Base-by-base conservation (phyloP, 2,113 vertebrate species). In the Clarias gariepinus region DNA sequence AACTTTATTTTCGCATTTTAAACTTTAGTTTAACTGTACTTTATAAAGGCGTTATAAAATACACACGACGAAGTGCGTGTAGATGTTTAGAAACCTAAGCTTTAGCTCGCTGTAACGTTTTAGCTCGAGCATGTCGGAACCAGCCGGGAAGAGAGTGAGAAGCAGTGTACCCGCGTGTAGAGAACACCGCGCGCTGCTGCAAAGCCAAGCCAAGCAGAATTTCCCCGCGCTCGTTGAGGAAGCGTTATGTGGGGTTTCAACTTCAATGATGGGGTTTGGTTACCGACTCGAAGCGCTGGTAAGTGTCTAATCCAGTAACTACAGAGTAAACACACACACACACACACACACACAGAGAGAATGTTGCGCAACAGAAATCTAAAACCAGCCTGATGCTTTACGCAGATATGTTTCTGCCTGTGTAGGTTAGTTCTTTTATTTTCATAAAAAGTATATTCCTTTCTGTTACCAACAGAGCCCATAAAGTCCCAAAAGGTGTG, bases 281-380 rank as follows among this genome's bases (percentile, higher is more conserved):
- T 95, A 95, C 90, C 85, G 90, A 63, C 93, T 96, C 33, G 90
- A 94, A 86, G 93, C 93, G 85, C 91, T 96, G 95, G 95, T 96
- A 94, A 91, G 92, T 58, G n/a, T 11, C 7, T 19, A 0, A 60
- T 6, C 9, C 28, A 36, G 57, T 21, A 79, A 3, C n/a, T 18
- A 82, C 10, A 64, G 71, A 55, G 41, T 73, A 84, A 79, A 74
- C 66, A 76, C 47, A 47, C 47, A 47, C 47, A 47, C 47, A 47
- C 47, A 47, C 47, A 8, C 47, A 53, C 21, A 5, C 30, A 47
- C 28, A 10, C 5, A 36, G n/a, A n/a, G n/a, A n/a, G n/a, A n/a
- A 4, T n/a, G 23, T 12, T 60, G 55, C 57, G 19, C 78, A 80
- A 23, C 55, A 36, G 55, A 19, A 60, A 23, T 36, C 13, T 30